These are phyloP conservation scores for Bucco capensis DNA, from an alignment of 2,113 vertebrate species.

Conservation along the genomic window DNA sequence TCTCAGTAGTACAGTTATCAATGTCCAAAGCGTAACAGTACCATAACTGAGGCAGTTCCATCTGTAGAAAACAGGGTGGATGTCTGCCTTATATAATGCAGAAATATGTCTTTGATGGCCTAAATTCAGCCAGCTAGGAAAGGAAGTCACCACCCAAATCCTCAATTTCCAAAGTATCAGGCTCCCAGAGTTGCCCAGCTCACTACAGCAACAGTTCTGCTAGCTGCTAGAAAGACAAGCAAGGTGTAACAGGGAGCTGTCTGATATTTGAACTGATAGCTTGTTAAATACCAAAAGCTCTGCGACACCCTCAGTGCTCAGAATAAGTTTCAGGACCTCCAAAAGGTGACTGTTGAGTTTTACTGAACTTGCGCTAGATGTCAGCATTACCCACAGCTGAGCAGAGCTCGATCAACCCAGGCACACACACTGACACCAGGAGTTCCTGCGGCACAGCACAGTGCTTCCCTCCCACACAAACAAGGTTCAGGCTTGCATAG, in stretches of 20 bases:
- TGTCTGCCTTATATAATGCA: fast-evolving
- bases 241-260: fast-evolving
- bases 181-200: background rate
- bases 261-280: background rate
- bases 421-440: no score
- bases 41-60: background rate
- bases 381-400: background rate
- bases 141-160: background rate
- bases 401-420: fast-evolving
- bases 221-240: background rate
- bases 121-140: background rate
- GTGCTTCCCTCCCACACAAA: fast-evolving
- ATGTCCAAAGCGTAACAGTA: background rate
- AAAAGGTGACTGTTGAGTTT: background rate
- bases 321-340: background rate
- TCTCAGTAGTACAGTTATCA: background rate
- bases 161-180: background rate
- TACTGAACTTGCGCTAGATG: background rate
- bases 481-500: fast-evolving
- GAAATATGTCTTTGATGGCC: background rate
- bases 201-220: background rate
- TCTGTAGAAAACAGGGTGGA: background rate
- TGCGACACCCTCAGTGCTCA: fast-evolving
- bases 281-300: background rate
- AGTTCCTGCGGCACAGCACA: fast-evolving